Evolutionary conservation across 2,113 vertebrate species (phyloP).

Genomic region (Morone saxatilis): DNA sequence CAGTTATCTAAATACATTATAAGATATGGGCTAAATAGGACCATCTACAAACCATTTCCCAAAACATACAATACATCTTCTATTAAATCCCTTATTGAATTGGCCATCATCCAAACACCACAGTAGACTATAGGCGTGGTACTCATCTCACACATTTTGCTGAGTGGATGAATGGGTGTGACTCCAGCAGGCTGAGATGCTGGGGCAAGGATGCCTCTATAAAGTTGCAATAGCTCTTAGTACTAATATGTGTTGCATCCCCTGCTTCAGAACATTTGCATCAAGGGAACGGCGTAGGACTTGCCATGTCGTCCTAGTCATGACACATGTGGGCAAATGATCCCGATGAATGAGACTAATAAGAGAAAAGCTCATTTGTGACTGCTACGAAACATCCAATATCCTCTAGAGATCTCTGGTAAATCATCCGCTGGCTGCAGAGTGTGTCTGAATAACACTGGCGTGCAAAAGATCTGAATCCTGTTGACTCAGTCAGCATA

Average conservation of each 20-base stretch:
- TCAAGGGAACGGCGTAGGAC: not conserved
- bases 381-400: not conserved
- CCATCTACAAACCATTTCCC: not conserved
- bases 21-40: not conserved
- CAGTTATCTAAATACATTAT: no score
- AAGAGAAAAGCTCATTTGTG: constrained; percentile 4
- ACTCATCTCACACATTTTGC: constrained; percentile 19
- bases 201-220: not conserved
- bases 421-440: constrained; percentile 18
- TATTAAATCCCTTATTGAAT: not conserved
- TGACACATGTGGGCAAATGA: constrained; percentile 8
- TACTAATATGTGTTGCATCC: not conserved
- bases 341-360: constrained; percentile 7
- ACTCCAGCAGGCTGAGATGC: constrained; percentile 14
- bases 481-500: constrained; percentile 77
- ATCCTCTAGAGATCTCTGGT: not conserved
- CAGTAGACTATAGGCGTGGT: constrained; percentile 25
- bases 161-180: constrained; percentile 45
- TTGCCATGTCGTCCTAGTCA: constrained; percentile 2
- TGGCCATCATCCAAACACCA: constrained; percentile 32
- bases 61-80: not conserved
- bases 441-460: constrained; percentile 28
- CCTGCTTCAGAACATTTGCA: not conserved
- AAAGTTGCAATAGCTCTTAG: not conserved
- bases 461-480: constrained; percentile 46